phyloP scores from a whole-genome alignment of 2,888 invertebrate species.

The Acronicta aceris region DNA sequence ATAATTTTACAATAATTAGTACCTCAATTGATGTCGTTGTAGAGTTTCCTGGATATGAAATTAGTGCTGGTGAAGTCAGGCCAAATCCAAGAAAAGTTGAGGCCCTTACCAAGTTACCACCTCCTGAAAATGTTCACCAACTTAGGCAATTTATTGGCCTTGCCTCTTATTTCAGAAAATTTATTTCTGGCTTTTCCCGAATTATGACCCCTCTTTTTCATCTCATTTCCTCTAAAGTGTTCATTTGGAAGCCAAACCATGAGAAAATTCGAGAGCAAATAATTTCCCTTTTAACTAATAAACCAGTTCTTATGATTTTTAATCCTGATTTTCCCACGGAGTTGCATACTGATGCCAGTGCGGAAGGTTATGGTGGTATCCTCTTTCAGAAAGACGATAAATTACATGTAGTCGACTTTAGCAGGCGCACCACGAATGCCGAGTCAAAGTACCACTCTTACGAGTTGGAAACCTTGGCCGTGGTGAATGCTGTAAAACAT shows the following conservation, averaged over 20 bases:
- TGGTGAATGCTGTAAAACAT: conserved; percentile 9
- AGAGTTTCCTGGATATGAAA: conserved; percentile 47
- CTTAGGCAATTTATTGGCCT: conserved; percentile 53
- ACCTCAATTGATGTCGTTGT: no score
- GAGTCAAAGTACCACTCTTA: conserved; percentile 15
- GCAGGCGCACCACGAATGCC: background rate
- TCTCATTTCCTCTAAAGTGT: conserved; percentile 17
- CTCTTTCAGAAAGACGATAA: conserved; percentile 9
- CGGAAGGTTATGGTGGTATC: conserved; percentile 41
- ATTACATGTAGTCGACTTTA: conserved; percentile 1
- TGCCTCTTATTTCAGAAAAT: conserved; percentile 51
- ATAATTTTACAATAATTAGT: no score
- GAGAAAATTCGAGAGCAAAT: conserved; percentile 40
- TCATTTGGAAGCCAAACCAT: conserved; percentile 29
- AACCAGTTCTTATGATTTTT: conserved; percentile 43
- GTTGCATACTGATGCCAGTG: conserved; percentile 53
- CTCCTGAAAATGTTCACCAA: conserved; percentile 42
- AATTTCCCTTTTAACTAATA: conserved; percentile 31
- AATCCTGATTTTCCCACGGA: conserved; percentile 37
- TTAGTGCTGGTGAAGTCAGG: conserved; percentile 35
- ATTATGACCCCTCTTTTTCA: conserved; percentile 28
- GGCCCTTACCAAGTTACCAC: conserved; percentile 31
- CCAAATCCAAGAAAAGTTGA: conserved; percentile 53
- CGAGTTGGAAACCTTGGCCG: conserved; percentile 8
- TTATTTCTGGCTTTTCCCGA: conserved; percentile 27